phyloP scores from a whole-genome alignment of 2,888 invertebrate species.

The Drosophila conformis region DNA sequence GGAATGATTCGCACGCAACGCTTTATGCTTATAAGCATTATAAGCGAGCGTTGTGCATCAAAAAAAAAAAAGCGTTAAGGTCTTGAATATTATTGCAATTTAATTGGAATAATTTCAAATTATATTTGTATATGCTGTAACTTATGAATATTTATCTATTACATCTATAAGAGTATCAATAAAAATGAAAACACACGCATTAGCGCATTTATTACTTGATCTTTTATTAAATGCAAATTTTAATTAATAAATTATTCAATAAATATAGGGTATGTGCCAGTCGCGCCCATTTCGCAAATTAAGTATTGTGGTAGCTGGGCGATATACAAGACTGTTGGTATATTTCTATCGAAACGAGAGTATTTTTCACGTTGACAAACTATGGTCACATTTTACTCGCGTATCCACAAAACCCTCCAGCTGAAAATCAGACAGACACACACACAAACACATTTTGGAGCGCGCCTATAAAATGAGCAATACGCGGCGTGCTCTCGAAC shows the following conservation, averaged over 20 bases:
- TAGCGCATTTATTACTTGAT: neutral
- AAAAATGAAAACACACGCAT: conserved; percentile 38
- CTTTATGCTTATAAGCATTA: conserved; percentile 37
- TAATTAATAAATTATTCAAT: neutral
- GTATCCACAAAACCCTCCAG: conserved; percentile 43
- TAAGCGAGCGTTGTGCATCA: conserved; percentile 28
- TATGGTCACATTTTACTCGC: conserved; percentile 32
- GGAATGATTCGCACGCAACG: conserved; percentile 12
- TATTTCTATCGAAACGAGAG: neutral
- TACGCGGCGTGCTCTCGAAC: conserved; percentile 48
- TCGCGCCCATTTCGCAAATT: accelerated
- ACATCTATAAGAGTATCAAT: conserved; percentile 54
- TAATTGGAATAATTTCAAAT: conserved; percentile 81
- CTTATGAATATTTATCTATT: conserved; percentile 65
- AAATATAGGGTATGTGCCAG: neutral
- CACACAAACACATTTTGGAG: conserved; percentile 41
- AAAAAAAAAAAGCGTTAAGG: conserved; percentile 22
- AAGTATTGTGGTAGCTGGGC: neutral
- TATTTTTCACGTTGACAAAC: neutral
- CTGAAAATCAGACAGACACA: conserved; percentile 33
- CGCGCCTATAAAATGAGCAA: conserved; percentile 60
- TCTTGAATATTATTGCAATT: conserved; percentile 79
- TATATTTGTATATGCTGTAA: conserved; percentile 66
- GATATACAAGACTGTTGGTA: conserved; percentile 3
- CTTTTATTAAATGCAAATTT: neutral